Conservation (phyloP, 2,797 vertebrate species). For the Sebastiscus albofasciatus region DNA sequence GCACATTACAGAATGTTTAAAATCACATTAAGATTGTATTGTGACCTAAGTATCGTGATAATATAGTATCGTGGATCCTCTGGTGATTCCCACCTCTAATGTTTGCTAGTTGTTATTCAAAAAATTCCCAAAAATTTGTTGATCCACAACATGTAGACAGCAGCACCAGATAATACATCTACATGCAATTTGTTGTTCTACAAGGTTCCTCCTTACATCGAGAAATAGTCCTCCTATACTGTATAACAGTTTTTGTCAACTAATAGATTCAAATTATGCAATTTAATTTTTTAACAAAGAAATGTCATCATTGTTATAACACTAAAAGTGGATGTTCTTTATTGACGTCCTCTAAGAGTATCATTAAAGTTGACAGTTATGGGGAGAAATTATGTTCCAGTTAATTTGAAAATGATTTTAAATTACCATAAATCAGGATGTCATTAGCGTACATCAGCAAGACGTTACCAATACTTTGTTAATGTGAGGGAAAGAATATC, state of each 20-base stretch:
- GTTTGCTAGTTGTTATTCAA: not conserved
- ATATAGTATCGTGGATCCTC: too few relatives aligned
- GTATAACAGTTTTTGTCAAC: not conserved
- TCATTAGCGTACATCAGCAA: not conserved
- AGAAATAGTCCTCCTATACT: not conserved
- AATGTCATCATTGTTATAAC: not conserved
- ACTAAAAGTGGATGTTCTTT: not conserved
- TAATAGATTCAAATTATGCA: not conserved
- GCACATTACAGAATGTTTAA: too few relatives aligned
- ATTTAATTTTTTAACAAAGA: not conserved
- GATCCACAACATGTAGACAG: not conserved
- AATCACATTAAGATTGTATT: too few relatives aligned
- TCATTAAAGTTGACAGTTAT: slow-evolving; percentile 8
- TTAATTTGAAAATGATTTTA: not conserved
- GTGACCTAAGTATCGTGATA: too few relatives aligned
- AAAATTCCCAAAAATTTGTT: not conserved
- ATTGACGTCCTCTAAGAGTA: not conserved
- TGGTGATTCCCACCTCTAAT: not conserved
- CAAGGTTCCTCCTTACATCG: not conserved
- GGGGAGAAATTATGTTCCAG: not conserved
- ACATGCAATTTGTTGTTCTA: not conserved
- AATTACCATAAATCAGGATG: not conserved
- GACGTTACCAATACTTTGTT: not conserved
- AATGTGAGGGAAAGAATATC: not conserved
- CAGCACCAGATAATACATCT: not conserved